phyloP scores from a whole-genome alignment of 2,113 vertebrate species.

The Sinocyclocheilus anshuiensis region DNA sequence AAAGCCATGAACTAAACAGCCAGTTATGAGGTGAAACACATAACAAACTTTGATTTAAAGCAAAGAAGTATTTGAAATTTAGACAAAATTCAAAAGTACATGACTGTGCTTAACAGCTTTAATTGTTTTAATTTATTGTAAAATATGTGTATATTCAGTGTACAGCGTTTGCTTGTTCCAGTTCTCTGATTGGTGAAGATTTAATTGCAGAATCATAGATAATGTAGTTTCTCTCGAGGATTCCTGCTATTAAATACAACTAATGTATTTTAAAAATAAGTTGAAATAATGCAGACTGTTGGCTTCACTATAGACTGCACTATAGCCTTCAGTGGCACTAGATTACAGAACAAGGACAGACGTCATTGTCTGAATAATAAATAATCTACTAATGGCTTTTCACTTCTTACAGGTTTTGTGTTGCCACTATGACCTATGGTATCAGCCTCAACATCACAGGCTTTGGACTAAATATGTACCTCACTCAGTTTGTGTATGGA shows the following conservation, averaged over 20 bases:
- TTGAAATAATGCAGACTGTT: neutral
- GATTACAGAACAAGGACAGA: no score
- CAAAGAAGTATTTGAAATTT: neutral
- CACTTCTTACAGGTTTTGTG: slow-evolving; percentile 52
- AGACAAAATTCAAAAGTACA: no score
- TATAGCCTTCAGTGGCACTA: neutral
- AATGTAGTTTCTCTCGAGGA: neutral
- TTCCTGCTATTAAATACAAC: no score
- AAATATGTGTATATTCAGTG: neutral
- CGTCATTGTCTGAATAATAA: neutral
- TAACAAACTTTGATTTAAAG: neutral
- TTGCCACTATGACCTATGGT: slow-evolving; percentile 56
- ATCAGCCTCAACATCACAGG: slow-evolving; percentile 60
- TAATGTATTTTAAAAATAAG: neutral
- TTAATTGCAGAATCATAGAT: neutral
- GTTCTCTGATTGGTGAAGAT: neutral
- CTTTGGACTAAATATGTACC: slow-evolving; percentile 57
- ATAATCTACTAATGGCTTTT: neutral
- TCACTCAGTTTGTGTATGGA: slow-evolving; percentile 57
- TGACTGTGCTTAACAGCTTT: no score
- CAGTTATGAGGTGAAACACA: neutral
- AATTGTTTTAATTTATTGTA: neutral
- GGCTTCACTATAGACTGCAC: neutral
- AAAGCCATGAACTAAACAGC: neutral
- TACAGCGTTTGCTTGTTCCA: neutral